phyloP scores from a whole-genome alignment of 2,113 vertebrate species.

The Microcebus murinus region DNA sequence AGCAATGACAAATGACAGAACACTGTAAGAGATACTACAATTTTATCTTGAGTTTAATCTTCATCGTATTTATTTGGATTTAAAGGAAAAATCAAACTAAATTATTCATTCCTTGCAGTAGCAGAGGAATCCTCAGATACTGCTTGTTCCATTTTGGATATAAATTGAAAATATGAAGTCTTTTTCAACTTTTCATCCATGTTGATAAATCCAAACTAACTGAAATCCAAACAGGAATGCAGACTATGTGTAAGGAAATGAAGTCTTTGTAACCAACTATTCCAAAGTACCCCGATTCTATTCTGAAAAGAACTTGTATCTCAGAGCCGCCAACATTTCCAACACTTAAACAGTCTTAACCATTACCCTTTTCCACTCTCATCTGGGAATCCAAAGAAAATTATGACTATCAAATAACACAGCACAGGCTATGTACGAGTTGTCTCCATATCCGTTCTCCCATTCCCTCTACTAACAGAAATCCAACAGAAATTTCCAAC shows the following conservation, averaged over 20 bases:
- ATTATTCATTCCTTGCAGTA: conserved; percentile 51
- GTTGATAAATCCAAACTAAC: conserved; percentile 31
- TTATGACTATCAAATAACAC: background rate
- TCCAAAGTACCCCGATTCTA: background rate
- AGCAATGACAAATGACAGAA: conserved; percentile 60
- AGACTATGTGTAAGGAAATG: background rate
- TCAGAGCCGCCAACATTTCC: background rate
- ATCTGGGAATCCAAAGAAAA: background rate
- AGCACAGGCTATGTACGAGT: background rate
- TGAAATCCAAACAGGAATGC: conserved; percentile 46
- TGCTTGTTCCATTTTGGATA: conserved; percentile 44
- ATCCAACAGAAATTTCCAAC: too few species aligned
- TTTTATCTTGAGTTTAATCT: conserved; percentile 53
- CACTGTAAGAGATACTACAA: conserved; percentile 38
- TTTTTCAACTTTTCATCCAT: conserved; percentile 30
- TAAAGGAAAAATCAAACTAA: conserved; percentile 59
- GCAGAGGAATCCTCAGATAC: conserved; percentile 48
- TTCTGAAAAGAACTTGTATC: background rate
- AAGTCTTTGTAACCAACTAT: background rate
- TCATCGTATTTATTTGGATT: conserved; percentile 61
- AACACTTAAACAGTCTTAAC: background rate
- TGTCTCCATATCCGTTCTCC: background rate
- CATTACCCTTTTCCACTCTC: background rate
- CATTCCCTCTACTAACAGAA: background rate
- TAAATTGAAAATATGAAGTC: conserved; percentile 47